Base-by-base conservation (phyloP, 2,888 invertebrate species). In the Anoncus sp. region DNA sequence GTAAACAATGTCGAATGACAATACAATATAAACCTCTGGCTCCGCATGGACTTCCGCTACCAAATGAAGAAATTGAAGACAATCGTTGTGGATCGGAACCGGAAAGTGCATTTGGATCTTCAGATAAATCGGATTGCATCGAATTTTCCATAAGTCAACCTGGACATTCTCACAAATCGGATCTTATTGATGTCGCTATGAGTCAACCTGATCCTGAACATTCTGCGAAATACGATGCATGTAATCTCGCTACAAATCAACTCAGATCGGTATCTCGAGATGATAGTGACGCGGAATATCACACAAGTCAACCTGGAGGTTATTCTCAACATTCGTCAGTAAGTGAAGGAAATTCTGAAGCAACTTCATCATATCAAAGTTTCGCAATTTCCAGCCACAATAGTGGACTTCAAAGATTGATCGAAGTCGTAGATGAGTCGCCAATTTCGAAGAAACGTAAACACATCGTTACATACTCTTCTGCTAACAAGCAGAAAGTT, bases 381-480 rank as follows among this genome's bases (percentile, higher is more conserved):
- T 72, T 55, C 43, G 47, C 14, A 43, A 55, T 40, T 55, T 55
- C 45, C 38, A 27, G 53, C 18, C 20, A 72, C 53, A 63, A 63
- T 51, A 63, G 55, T 72, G 55, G 55, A 40, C 63, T 62, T 62
- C 53, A 18, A 31, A 53, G 43, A 24, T 31, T 55, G 47, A 63
- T 72, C 35, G 27, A 72, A 27, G 31, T 45, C 16, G 53, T 62
- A 20, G 43, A 62, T 60, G 22, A 62, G 53, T 62, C 51, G 12
- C 51, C 62, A 45, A 71, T 71, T 62, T 24, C n/a, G 31, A 71
- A 51, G 45, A 71, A 62, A 55, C 24, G 43, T 27, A 43, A 67
- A 43, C 40, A 57, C 43, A 24, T 55, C 40, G 67, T 40, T 24
- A 55, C 18, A 55, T 55, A 67, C 57, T 67, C 55, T 24, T 40